Evolutionary conservation across 1,140 invertebrate species (phyloP), one percentile per base, ranked within the genome.

Genomic region (Stegodyphus mimosarum): DNA sequence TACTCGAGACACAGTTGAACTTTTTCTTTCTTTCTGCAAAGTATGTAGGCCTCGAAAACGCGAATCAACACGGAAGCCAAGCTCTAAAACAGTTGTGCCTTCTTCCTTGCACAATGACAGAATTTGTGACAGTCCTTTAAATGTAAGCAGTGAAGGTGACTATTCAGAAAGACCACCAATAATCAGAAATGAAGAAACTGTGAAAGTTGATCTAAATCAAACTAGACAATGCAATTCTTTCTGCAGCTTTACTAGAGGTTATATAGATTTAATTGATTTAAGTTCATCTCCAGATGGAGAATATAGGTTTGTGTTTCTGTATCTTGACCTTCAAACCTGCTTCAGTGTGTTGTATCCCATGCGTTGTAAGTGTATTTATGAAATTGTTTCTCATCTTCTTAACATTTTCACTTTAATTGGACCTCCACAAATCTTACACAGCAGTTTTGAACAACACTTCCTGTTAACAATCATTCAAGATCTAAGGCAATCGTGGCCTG

Each of bases 361-460:
- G 7, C 55, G 67, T 18, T 77, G 83, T 55, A 85, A 85, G 72
- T 85, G 83, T 48, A 52, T 33, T 15, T 51, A 17, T 50, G 83
- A 85, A 72, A 78, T 85, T 10, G 75, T 72, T 15, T 77, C 83
- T 10, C 74, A 85, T 33, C 52, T 85, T 13, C 73, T 85, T 5
- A 72, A 17, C 18, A 50, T 77, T 10, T 85, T 85, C 52, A 71
- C 83, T 5, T 48, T 85, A 11, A 11, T 85, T 10, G 83, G 83
- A 6, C 66, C 83, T 55, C 83, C 83, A 52, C 83, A 85, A 53
- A 52, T 85, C 60, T 85, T 85, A n/a, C 83, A 85, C n/a, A 85
- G 83, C 17, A 76, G 64, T 71, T 77, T 77, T 53, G 75, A 78
- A 7, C 64, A 66, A 6, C 6, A 51, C 1, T 78, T 85, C 51